Evolutionary conservation across 2,888 invertebrate species (phyloP), one percentile per base, ranked within the genome.

Genomic region (Drosophila kokeensis): DNA sequence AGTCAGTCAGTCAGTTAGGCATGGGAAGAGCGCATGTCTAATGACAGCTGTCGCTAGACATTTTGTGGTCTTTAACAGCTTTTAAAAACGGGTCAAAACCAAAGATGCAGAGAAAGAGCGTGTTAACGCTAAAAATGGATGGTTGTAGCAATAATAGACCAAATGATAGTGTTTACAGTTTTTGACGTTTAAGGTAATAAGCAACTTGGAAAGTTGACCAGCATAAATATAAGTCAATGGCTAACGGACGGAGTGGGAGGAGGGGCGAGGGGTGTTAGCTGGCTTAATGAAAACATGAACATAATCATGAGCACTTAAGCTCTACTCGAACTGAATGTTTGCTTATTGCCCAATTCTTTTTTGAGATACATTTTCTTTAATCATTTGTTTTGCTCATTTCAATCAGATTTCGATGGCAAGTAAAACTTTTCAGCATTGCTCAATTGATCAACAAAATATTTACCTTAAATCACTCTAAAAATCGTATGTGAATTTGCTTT

Each of bases 11-110:
- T 18, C 38, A 38, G 38, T 8, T 18, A 13, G 7, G 7, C 2
- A 7, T 45, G 4, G n/a, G 34, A 34, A 24, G 49, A 27, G 58
- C 18, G 60, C 53, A 50, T n/a, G 59, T 36, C 49, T 29, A 55
- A 48, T 36, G 80, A 75, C 80, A 79, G 70, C 70, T 75, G 63
- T 66, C 60, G 61, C 57, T 72, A 32, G 40, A 61, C 60, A 70
- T 45, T 69, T 81, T 77, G 70, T 83, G 78, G 81, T 74, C 60
- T 63, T 74, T 82, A 57, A 54, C 70, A 66, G 77, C 57, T 74
- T 67, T 53, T 76, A 62, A 36, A 82, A 83, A 75, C 83, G 73
- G 89, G 79, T 87, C 87, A 84, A 82, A 88, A 81, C 72, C 52
- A 42, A 32, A 54, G n/a, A 24, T 6, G 67, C 18, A 50, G 30